Evolutionary conservation across 1,140 invertebrate species (phyloP).

Genomic region (Cotesia typhae): DNA sequence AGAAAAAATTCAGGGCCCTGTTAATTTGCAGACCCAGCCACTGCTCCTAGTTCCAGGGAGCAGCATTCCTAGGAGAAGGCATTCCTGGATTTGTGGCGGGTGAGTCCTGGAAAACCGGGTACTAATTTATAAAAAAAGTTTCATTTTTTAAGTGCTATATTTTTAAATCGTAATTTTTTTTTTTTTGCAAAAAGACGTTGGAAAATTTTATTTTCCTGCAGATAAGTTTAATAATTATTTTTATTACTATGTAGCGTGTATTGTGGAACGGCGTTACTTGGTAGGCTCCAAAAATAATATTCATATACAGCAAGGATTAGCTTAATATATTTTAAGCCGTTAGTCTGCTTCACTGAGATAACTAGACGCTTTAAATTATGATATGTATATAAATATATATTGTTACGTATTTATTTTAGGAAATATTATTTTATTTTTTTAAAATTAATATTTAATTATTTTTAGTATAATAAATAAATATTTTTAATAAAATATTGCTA

Average conservation of each 20-base stretch:
- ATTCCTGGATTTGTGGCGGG: slow-evolving; percentile 64
- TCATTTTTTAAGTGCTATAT: too few species aligned
- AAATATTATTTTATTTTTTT: too few species aligned
- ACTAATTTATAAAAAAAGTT: background rate
- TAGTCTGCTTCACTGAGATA: slow-evolving; percentile 7
- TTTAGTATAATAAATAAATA: too few species aligned
- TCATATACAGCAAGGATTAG: slow-evolving; percentile 15
- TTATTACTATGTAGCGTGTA: background rate
- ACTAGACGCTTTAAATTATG: background rate
- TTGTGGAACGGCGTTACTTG: background rate
- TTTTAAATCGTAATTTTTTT: too few species aligned
- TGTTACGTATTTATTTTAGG: background rate
- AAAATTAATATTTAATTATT: too few species aligned
- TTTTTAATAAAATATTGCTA: too few species aligned
- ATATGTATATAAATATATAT: background rate
- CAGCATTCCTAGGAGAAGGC: slow-evolving; percentile 59
- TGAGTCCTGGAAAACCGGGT: slow-evolving; percentile 50
- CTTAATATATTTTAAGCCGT: slow-evolving; percentile 19
- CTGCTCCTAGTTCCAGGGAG: slow-evolving; percentile 59
- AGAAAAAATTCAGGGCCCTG: slow-evolving; percentile 33
- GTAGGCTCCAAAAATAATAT: slow-evolving; percentile 15
- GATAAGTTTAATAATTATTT: background rate
- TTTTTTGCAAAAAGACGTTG: too few species aligned
- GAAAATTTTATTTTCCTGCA: too few species aligned
- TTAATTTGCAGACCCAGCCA: slow-evolving; percentile 47